These are phyloP conservation scores for Ichneumoninae sp. DNA, from an alignment of 2,888 invertebrate species.

Conservation along the genomic window DNA sequence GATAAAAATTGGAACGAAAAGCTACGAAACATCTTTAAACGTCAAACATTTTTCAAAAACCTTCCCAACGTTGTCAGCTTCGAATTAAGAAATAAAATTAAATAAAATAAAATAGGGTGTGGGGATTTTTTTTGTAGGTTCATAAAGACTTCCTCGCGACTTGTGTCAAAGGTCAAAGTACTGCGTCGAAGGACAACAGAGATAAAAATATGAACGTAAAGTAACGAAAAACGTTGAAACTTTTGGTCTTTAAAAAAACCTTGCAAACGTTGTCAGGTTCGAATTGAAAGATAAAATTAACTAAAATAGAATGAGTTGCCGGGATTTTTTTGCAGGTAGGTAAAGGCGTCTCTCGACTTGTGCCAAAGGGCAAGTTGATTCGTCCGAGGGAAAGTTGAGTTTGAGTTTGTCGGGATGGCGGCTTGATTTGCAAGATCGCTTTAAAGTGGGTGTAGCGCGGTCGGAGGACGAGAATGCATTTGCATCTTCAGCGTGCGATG, in stretches of 20 bases:
- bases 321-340: neutral
- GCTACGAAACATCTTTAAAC: neutral
- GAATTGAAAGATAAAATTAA: neutral
- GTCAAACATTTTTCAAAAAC: neutral
- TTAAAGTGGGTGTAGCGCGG: neutral
- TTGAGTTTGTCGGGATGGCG: neutral
- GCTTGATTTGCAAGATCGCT: constrained; percentile 28
- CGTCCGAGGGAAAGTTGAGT: neutral
- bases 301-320: neutral
- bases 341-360: neutral
- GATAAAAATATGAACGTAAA: neutral
- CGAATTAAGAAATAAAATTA: neutral
- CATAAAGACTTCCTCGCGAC: neutral
- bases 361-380: neutral
- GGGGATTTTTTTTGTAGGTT: neutral
- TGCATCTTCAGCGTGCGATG: neutral
- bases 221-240: neutral
- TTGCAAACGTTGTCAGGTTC: neutral
- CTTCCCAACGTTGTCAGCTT: neutral
- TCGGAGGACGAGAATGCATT: neutral
- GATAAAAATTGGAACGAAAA: neutral
- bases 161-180: neutral
- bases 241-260: neutral
- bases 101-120: neutral
- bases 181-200: neutral